Evolutionary conservation across 2,113 vertebrate species (phyloP).

Genomic region (Diadophis punctatus): DNA sequence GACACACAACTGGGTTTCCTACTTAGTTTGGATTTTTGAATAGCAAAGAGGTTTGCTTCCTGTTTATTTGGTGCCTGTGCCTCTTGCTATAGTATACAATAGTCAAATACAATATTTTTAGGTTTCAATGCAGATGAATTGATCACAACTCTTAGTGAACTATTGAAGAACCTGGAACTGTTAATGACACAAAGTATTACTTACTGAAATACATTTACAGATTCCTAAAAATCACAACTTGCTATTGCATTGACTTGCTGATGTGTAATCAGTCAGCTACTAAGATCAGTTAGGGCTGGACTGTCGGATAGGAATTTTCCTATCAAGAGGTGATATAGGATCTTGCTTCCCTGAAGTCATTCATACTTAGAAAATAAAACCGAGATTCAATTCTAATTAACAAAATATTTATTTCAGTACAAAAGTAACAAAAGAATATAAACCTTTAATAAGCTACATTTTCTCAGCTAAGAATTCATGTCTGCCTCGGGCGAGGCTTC

Average conservation of each 20-base stretch:
- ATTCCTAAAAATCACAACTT: slow-evolving; percentile 47
- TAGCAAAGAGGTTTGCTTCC: slow-evolving; percentile 45
- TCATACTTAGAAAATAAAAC: too few species aligned
- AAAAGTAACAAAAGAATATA: too few species aligned
- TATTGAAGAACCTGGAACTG: slow-evolving; percentile 51
- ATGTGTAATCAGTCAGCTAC: slow-evolving; percentile 43
- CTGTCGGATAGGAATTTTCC: too few species aligned
- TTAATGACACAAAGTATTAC: slow-evolving; percentile 53
- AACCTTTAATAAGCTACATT: too few species aligned
- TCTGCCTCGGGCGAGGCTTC: too few species aligned
- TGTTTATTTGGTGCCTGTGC: slow-evolving; percentile 50
- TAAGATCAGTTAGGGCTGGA: slow-evolving; percentile 50
- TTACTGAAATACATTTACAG: slow-evolving; percentile 55
- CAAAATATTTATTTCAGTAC: too few species aligned
- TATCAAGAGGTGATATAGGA: too few species aligned
- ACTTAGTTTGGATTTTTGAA: not conserved
- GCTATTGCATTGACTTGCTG: slow-evolving; percentile 52
- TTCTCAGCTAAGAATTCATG: too few species aligned
- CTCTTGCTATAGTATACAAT: slow-evolving; percentile 53
- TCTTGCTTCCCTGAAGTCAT: too few species aligned
- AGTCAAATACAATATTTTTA: slow-evolving; percentile 64
- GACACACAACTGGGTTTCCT: not conserved
- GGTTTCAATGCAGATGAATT: slow-evolving; percentile 45
- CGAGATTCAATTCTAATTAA: too few species aligned
- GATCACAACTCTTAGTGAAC: not conserved